A percentile compares a stretch with the other conserved stretches of the same genome.
These are phyloP conservation scores for Nysson spinosus DNA, from an alignment of 2,888 invertebrate species.

Conservation along the genomic window DNA sequence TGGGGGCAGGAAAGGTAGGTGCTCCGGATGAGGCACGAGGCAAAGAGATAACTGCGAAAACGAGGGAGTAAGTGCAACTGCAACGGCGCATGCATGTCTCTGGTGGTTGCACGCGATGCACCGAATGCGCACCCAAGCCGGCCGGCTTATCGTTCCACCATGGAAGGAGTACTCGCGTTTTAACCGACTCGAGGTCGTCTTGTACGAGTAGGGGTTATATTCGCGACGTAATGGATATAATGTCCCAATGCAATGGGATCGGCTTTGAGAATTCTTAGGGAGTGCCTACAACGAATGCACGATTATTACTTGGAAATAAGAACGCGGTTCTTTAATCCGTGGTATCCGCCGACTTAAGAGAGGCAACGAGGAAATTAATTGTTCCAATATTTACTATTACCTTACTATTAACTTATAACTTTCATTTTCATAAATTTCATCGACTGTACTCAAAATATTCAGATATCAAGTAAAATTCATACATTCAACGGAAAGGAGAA, in stretches of 20 bases:
- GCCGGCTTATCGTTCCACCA: slow-evolving; percentile 20
- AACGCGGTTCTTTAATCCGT: slow-evolving; percentile 14
- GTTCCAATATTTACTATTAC: too few relatives aligned
- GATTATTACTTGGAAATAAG: slow-evolving; percentile 9
- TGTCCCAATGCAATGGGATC: slow-evolving; percentile 42
- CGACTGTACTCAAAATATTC: too few relatives aligned
- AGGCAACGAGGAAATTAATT: too few relatives aligned
- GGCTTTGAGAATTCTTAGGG: slow-evolving; percentile 19
- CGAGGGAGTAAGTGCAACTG: slow-evolving; percentile 19
- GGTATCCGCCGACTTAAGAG: too few relatives aligned
- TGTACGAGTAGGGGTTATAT: slow-evolving; percentile 21
- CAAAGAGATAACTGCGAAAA: not conserved
- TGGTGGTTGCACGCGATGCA: slow-evolving; percentile 55
- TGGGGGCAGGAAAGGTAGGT: not conserved
- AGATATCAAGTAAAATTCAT: too few relatives aligned
- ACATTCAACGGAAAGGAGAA: too few relatives aligned
- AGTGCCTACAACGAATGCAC: slow-evolving; percentile 31
- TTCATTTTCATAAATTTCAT: too few relatives aligned
- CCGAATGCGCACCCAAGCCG: slow-evolving; percentile 11
- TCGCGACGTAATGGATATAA: slow-evolving; percentile 52
- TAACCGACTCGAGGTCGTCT: slow-evolving; percentile 22
- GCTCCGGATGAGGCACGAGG: not conserved
- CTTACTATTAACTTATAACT: too few relatives aligned
- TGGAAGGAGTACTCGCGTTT: slow-evolving; percentile 13
- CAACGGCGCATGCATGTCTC: slow-evolving; percentile 26